These are phyloP conservation scores for Anneissia japonica DNA, from an alignment of 35 echinoderm and acorn worm genomes.

Conservation along the genomic window DNA sequence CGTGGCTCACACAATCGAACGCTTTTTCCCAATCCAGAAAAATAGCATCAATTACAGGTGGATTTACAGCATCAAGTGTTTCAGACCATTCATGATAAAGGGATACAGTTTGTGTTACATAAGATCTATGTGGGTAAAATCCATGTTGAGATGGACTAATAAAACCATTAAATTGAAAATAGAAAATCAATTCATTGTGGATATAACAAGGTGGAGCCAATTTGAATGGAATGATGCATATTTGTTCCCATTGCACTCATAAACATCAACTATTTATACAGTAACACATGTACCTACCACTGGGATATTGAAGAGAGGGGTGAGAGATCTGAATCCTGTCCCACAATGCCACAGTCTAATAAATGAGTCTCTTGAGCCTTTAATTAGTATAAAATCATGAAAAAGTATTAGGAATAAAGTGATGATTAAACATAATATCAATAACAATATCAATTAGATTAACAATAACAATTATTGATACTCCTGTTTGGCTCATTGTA, in stretches of 20 bases:
- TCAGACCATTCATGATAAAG: constrained; percentile 45
- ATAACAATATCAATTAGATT: too few species aligned
- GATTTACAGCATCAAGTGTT: constrained; percentile 23
- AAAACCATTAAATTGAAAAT: neutral
- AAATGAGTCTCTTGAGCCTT: constrained; percentile 89
- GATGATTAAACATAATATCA: neutral
- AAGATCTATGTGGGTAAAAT: constrained; percentile 9
- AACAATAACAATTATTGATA: too few species aligned
- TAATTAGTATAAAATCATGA: too few species aligned
- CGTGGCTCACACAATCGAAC: constrained; percentile 43
- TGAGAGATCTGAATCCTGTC: constrained; percentile 47
- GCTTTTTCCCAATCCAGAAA: constrained; percentile 65
- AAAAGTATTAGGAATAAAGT: neutral
- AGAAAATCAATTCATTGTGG: too few species aligned
- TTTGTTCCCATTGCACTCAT: too few species aligned
- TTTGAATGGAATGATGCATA: too few species aligned
- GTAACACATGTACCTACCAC: constrained; percentile 54
- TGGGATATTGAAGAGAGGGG: constrained; percentile 59
- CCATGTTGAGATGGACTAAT: neutral
- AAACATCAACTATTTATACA: too few species aligned
- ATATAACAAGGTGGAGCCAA: too few species aligned
- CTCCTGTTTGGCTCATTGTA: too few species aligned
- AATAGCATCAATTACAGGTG: constrained; percentile 19
- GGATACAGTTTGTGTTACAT: constrained; percentile 36
- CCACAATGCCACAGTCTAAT: constrained; percentile 82